Percentiles rank a stretch among this genome's conserved stretches.
These are phyloP conservation scores for Lepidocyrtoides sp. DNA, from an alignment of 2,888 invertebrate genomes.

Conservation along the genomic window DNA sequence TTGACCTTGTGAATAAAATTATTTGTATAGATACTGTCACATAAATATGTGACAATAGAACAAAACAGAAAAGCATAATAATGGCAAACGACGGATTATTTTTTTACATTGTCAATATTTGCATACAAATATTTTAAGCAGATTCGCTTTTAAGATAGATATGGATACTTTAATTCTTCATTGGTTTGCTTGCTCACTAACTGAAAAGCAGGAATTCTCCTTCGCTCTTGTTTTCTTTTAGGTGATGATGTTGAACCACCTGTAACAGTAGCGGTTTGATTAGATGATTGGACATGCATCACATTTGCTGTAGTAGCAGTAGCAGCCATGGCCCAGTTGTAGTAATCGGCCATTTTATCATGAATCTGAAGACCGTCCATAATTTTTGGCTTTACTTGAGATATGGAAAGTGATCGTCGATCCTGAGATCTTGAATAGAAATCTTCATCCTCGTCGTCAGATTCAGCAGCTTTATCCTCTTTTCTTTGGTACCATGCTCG, in stretches of 20 bases:
- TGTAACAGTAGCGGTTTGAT: neutral
- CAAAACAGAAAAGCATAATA: no score
- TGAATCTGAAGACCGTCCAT: neutral
- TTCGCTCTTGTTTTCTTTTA: neutral
- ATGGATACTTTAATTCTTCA: neutral
- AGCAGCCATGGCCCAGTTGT: constrained; percentile 44
- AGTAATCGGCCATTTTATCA: constrained; percentile 1
- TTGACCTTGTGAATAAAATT: no score
- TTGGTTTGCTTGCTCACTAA: neutral
- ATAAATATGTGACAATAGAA: no score
- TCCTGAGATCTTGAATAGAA: neutral
- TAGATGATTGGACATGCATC: neutral
- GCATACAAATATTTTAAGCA: neutral
- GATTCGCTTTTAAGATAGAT: neutral
- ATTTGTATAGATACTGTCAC: no score
- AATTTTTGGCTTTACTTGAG: neutral
- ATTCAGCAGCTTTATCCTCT: neutral
- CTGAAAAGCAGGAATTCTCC: constrained; percentile 24
- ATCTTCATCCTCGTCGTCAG: neutral
- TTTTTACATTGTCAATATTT: neutral
- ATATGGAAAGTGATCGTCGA: neutral
- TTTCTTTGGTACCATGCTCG: constrained; percentile 47
- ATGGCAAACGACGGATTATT: no score
- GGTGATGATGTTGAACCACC: neutral
- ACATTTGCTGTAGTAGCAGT: constrained; percentile 4